Conservation (phyloP, 2,888 invertebrate genomes). For the Drosophila suboccidentalis region DNA sequence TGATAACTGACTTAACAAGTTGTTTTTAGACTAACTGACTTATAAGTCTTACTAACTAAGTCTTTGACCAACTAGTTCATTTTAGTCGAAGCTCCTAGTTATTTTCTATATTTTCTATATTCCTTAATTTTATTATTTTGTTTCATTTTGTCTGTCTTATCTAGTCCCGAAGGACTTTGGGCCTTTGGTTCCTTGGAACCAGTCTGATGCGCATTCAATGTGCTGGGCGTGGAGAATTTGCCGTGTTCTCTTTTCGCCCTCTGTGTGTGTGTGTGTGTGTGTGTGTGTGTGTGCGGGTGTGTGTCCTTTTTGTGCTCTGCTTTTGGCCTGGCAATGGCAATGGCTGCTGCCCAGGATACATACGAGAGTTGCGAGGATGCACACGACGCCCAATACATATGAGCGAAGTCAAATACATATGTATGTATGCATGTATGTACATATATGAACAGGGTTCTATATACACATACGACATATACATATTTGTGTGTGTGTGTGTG, state of each 20-base stretch:
- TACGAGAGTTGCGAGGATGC: slow-evolving; percentile 43
- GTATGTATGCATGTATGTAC: slow-evolving; percentile 12
- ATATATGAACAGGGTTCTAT: background rate
- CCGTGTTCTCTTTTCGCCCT: slow-evolving; percentile 11
- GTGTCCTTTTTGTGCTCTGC: slow-evolving; percentile 56
- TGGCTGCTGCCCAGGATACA: slow-evolving; percentile 77
- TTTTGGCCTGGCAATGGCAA: slow-evolving; percentile 72
- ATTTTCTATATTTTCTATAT: background rate
- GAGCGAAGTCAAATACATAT: slow-evolving; percentile 27
- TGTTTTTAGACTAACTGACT: too few species aligned
- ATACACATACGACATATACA: slow-evolving; percentile 8
- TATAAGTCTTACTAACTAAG: too few species aligned
- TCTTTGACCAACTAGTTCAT: too few species aligned
- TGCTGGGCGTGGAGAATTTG: slow-evolving; percentile 19
- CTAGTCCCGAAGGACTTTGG: slow-evolving; percentile 37
- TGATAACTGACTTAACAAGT: too few species aligned
- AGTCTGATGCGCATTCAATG: slow-evolving; percentile 15
- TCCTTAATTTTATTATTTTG: background rate
- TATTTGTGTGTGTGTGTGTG: slow-evolving; percentile 30
- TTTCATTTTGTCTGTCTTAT: too few species aligned
- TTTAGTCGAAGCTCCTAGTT: background rate
- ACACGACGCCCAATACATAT: slow-evolving; percentile 53
- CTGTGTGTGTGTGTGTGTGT: slow-evolving; percentile 7
- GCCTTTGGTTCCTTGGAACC: slow-evolving; percentile 8
- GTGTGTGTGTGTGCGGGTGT: slow-evolving; percentile 36